phyloP scores from a whole-genome alignment of 2,797 vertebrate genomes.

The Siniperca obscura region DNA sequence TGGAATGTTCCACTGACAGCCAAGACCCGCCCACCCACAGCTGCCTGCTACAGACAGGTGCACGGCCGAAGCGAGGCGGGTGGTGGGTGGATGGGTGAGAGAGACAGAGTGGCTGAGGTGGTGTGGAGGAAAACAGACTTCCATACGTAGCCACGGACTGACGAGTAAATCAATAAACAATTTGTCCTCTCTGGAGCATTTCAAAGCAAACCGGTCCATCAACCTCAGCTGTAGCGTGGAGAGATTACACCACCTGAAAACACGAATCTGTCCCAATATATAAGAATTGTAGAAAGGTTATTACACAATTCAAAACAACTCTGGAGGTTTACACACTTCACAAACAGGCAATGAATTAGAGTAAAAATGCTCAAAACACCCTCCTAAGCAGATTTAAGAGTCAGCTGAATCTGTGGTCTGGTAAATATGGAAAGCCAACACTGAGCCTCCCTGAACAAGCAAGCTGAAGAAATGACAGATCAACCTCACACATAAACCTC shows the following conservation, averaged over 20 bases:
- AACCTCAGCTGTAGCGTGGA: not conserved
- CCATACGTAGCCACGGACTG: constrained; percentile 31
- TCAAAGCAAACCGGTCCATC: constrained; percentile 46
- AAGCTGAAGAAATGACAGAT: constrained; percentile 28
- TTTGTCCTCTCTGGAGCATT: constrained; percentile 26
- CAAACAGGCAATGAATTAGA: constrained; percentile 16
- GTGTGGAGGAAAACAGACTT: constrained; percentile 56
- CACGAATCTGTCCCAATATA: not conserved
- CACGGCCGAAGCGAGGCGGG: constrained; percentile 66
- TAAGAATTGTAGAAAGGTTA: not conserved
- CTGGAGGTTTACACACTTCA: constrained; percentile 15
- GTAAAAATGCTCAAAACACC: constrained; percentile 32
- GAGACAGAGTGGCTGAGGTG: constrained; percentile 39
- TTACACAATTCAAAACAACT: constrained; percentile 13
- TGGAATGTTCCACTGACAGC: constrained; percentile 85
- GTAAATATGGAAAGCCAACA: constrained; percentile 20
- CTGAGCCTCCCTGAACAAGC: not conserved
- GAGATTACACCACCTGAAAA: constrained; percentile 19
- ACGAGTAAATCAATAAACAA: constrained; percentile 61
- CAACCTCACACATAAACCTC: constrained; percentile 23
- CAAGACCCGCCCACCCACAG: constrained; percentile 84
- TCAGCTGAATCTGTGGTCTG: constrained; percentile 35
- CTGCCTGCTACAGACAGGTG: constrained; percentile 84
- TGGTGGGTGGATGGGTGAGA: constrained; percentile 50
- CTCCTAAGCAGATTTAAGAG: constrained; percentile 33